phyloP scores from a whole-genome alignment of 2,113 vertebrate species.

The Pedetes capensis region DNA sequence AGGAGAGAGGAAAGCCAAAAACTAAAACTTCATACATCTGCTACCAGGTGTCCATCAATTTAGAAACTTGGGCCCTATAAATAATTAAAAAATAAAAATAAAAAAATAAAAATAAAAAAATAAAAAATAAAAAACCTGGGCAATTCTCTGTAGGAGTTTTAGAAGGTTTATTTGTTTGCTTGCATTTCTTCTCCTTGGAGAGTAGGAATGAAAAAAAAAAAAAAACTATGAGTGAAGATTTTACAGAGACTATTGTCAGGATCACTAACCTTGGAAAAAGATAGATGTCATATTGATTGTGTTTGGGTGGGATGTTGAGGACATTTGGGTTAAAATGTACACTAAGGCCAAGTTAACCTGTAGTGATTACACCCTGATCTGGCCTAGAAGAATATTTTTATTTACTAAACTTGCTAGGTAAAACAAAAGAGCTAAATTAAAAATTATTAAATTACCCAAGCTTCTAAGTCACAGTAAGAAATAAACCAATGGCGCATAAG shows the following conservation, averaged over 20 bases:
- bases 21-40: not conserved
- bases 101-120: too few species aligned
- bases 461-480: not conserved
- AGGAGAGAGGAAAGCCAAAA: not conserved
- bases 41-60: not conserved
- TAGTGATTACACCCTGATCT: not conserved
- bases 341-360: not conserved
- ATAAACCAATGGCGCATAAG: not conserved
- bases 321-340: not conserved
- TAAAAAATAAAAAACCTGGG: not conserved
- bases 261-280: not conserved
- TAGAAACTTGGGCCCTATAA: not conserved
- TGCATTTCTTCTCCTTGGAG: not conserved
- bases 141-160: not conserved
- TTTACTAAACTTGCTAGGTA: not conserved
- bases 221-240: not conserved
- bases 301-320: not conserved
- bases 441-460: not conserved
- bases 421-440: not conserved
- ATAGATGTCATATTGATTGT: not conserved
- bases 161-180: not conserved
- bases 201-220: not conserved
- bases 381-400: not conserved
- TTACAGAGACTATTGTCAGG: not conserved
- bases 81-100: too few species aligned